Evolutionary conservation across 2,888 invertebrate genomes (phyloP).

Genomic region (Leptinotarsa juncta): DNA sequence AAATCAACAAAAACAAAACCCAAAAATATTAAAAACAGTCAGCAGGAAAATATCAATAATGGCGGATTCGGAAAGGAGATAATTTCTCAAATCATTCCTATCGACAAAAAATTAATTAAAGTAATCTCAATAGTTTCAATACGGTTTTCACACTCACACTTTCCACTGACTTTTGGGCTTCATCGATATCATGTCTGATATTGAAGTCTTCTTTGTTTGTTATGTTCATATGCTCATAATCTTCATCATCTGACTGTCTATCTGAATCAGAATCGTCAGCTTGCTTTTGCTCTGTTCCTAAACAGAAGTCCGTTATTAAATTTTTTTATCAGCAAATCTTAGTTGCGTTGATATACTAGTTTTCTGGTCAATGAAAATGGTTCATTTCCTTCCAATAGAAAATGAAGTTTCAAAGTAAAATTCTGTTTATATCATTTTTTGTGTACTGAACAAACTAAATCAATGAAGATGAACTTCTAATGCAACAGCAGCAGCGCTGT

Average conservation of each 20-base stretch:
- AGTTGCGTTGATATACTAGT: neutral
- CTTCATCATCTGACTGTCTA: slow-evolving; percentile 52
- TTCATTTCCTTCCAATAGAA: neutral
- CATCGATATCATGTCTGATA: slow-evolving; percentile 63
- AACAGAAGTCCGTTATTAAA: neutral
- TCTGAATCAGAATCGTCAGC: slow-evolving; percentile 52
- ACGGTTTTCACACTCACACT: slow-evolving; percentile 55
- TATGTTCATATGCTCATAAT: slow-evolving; percentile 69
- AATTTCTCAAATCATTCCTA: slow-evolving; percentile 45
- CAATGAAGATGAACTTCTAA: too few species aligned
- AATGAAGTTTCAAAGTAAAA: neutral
- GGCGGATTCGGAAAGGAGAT: slow-evolving; percentile 32
- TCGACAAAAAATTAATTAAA: slow-evolving; percentile 34
- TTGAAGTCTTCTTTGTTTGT: slow-evolving; percentile 70
- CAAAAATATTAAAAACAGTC: slow-evolving; percentile 46
- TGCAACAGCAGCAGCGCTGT: too few species aligned
- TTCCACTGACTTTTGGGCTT: slow-evolving; percentile 59
- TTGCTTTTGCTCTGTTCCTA: slow-evolving; percentile 28
- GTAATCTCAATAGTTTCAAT: neutral
- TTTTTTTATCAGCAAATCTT: neutral
- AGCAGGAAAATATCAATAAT: slow-evolving; percentile 40
- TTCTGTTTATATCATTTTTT: too few species aligned
- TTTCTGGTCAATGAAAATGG: slow-evolving; percentile 24
- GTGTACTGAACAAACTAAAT: too few species aligned
- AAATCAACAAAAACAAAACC: slow-evolving; percentile 44